Percentiles rank a stretch among this genome's conserved stretches.
Evolutionary conservation across 2,113 vertebrate species (phyloP).

Genomic region (Aspiorhynchus laticeps): DNA sequence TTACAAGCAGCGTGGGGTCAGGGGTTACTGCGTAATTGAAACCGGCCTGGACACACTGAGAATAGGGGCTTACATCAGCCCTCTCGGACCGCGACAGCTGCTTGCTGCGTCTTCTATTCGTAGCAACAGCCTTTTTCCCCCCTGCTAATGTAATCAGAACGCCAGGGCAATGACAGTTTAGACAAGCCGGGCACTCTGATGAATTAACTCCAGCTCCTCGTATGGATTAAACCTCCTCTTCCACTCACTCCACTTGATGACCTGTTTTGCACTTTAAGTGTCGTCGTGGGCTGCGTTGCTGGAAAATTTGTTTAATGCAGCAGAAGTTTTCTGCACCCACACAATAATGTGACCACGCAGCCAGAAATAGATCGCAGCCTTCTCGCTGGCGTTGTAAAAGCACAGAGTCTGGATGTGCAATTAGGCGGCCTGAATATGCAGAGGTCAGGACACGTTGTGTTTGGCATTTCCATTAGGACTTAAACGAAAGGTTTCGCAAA

Average conservation of each 20-base stretch:
- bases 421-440: conserved; percentile 49
- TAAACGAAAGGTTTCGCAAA: conserved; percentile 41
- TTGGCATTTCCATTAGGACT: conserved; percentile 52
- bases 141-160: conserved; percentile 60
- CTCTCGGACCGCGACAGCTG: conserved; percentile 74
- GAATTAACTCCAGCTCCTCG: conserved; percentile 46
- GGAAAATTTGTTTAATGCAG: conserved; percentile 46
- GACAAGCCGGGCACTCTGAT: conserved; percentile 38
- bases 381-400: conserved; percentile 43
- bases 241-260: conserved; percentile 5
- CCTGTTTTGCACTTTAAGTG: conserved; percentile 28
- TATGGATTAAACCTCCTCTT: conserved; percentile 40
- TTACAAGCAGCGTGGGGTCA: conserved; percentile 64
- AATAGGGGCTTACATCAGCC: conserved; percentile 76
- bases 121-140: conserved; percentile 69
- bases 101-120: conserved; percentile 76
- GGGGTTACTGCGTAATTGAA: conserved; percentile 77
- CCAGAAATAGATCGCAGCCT: conserved; percentile 46
- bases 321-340: conserved; percentile 42
- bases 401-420: conserved; percentile 50
- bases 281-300: conserved; percentile 23
- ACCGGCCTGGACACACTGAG: conserved; percentile 67
- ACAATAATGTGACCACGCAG: conserved; percentile 42
- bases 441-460: conserved; percentile 48
- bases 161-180: conserved; percentile 26